phyloP scores from a whole-genome alignment of 2,113 vertebrate species.

The Porphyrio hochstetteri region DNA sequence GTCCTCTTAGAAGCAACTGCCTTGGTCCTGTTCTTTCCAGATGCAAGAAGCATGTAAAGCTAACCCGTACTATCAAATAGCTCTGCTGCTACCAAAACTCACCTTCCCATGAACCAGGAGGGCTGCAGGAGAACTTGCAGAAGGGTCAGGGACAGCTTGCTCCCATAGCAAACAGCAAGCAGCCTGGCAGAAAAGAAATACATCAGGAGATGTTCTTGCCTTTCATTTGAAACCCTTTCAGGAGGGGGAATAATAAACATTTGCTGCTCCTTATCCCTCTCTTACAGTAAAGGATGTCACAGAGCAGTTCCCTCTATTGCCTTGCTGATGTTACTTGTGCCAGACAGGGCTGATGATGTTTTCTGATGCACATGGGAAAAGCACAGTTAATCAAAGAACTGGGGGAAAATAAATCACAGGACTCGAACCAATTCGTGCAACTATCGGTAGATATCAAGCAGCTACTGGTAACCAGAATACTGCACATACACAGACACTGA shows the following conservation, averaged over 20 bases:
- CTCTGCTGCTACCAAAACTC: background rate
- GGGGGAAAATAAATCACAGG: background rate
- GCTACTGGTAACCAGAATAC: background rate
- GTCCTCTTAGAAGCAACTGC: background rate
- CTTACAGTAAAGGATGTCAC: background rate
- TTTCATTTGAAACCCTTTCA: background rate
- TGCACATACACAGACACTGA: background rate
- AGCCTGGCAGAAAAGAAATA: background rate
- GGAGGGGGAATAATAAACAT: background rate
- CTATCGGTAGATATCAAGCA: background rate
- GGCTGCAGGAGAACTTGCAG: background rate
- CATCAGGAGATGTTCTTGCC: background rate
- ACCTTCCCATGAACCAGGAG: rapidly evolving
- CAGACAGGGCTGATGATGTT: background rate
- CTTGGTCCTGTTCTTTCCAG: background rate
- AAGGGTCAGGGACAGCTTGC: background rate
- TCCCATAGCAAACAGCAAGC: background rate
- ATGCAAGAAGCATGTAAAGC: background rate
- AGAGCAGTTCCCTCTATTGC: background rate
- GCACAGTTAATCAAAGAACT: background rate
- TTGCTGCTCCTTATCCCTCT: background rate
- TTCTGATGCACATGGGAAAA: background rate
- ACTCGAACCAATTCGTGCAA: background rate
- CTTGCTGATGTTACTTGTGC: background rate
- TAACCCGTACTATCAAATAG: background rate